Percentiles rank a stretch among this genome's conserved stretches.
Conservation (phyloP, 2,888 invertebrate species). For the Plebejus anna region DNA sequence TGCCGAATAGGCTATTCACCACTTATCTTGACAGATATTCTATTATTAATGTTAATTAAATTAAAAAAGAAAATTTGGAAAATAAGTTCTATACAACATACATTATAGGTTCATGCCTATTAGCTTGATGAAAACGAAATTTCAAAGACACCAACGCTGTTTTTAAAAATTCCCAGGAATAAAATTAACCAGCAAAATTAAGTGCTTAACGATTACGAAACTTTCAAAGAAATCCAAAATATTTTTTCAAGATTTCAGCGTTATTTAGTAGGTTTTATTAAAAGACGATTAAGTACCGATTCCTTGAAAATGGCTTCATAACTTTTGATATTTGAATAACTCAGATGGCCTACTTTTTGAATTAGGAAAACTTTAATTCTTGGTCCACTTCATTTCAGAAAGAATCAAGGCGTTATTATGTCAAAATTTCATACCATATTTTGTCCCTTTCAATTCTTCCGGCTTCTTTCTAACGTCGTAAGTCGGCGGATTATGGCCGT, state of each 20-base stretch:
- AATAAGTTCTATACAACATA: too few relatives aligned
- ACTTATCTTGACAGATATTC: too few relatives aligned
- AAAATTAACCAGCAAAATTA: background rate
- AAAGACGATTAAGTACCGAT: conserved; percentile 6
- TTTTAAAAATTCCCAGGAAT: background rate
- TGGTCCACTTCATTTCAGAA: conserved; percentile 13
- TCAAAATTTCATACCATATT: conserved; percentile 17
- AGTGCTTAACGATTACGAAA: background rate
- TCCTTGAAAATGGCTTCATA: conserved; percentile 9
- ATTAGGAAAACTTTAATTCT: conserved; percentile 24
- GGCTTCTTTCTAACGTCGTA: background rate
- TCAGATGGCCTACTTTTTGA: conserved; percentile 26
- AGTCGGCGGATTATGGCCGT: background rate
- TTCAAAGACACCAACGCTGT: too few relatives aligned
- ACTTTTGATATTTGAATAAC: conserved; percentile 24
- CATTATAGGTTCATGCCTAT: too few relatives aligned
- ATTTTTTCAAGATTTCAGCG: background rate
- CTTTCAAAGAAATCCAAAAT: background rate
- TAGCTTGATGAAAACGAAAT: too few relatives aligned
- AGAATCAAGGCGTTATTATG: conserved; percentile 10
- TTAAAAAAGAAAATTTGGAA: too few relatives aligned
- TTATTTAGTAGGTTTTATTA: conserved; percentile 9
- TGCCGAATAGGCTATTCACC: too few relatives aligned
- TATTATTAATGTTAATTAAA: too few relatives aligned
- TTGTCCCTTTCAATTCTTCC: conserved; percentile 15